phyloP scores from a whole-genome alignment of 2,797 vertebrate genomes.

The Limosa lapponica region DNA sequence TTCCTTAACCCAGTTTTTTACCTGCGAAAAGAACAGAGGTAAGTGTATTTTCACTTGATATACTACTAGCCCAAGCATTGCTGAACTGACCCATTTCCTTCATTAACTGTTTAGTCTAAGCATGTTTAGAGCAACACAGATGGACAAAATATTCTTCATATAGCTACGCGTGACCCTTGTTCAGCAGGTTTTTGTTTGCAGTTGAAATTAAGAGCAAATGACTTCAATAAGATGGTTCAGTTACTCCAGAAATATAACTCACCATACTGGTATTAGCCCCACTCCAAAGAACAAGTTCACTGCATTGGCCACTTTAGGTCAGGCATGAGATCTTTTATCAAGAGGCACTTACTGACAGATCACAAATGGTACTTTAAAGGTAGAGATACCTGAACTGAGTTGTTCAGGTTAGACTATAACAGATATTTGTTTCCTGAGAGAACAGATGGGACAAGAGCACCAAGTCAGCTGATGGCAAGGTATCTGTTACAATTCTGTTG shows the following conservation, averaged over 20 bases:
- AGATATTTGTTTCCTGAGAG: not conserved
- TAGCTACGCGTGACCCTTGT: not conserved
- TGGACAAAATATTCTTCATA: not conserved
- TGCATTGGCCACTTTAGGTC: not conserved
- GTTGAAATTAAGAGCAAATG: not conserved
- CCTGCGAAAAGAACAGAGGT: slow-evolving; percentile 77
- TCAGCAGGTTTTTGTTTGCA: not conserved
- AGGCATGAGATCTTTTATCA: not conserved
- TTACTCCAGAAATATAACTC: not conserved
- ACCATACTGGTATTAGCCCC: not conserved
- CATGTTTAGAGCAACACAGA: not conserved
- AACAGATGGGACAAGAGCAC: not conserved
- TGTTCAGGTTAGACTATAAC: not conserved
- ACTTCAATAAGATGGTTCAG: not conserved
- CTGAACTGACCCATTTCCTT: not conserved
- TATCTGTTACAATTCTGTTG: not conserved
- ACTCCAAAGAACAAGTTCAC: not conserved
- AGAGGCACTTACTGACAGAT: not conserved
- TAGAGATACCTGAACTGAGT: not conserved
- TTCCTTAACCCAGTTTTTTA: slow-evolving; percentile 99
- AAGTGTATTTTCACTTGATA: not conserved
- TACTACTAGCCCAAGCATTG: not conserved
- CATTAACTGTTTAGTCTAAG: not conserved
- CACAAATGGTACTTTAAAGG: not conserved
- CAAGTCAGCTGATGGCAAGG: not conserved